Conservation (phyloP, 2,113 vertebrate genomes). For the Polypterus senegalus region DNA sequence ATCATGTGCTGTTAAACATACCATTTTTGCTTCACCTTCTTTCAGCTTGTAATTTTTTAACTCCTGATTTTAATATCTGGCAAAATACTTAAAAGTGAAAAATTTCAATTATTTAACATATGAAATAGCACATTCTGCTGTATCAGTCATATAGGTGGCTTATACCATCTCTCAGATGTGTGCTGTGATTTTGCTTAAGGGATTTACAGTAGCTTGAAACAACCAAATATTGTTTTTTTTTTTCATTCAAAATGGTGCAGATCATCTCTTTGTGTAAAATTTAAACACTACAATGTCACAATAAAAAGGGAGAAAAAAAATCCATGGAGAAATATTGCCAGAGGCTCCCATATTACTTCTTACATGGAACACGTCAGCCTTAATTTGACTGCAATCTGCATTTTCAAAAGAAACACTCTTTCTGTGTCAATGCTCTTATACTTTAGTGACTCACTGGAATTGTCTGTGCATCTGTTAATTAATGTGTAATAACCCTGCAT, state of each 20-base stretch:
- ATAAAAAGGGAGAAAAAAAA: conserved; percentile 3
- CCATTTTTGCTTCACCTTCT: no score
- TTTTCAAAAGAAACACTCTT: conserved; percentile 4
- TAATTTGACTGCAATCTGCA: conserved; percentile 15
- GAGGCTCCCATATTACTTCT: conserved; percentile 13
- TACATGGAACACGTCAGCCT: conserved; percentile 13
- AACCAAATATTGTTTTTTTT: neutral
- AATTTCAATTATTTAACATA: no score
- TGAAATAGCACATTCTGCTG: no score
- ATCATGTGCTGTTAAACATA: no score
- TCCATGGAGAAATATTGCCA: conserved; percentile 13
- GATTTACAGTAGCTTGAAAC: no score
- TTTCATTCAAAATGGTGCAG: conserved; percentile 3
- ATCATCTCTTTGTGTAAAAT: conserved; percentile 5
- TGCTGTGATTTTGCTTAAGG: no score
- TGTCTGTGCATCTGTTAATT: conserved; percentile 4
- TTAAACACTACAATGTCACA: conserved; percentile 6
- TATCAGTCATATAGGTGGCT: no score
- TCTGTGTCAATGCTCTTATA: conserved; percentile 24
- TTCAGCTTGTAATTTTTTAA: no score
- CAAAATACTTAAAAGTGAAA: no score
- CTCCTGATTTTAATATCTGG: no score
- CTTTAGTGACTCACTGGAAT: neutral
- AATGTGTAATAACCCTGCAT: conserved; percentile 12
- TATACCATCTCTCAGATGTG: no score